Evolutionary conservation across 2,888 invertebrate genomes (phyloP).

Genomic region (Molorchus minor): DNA sequence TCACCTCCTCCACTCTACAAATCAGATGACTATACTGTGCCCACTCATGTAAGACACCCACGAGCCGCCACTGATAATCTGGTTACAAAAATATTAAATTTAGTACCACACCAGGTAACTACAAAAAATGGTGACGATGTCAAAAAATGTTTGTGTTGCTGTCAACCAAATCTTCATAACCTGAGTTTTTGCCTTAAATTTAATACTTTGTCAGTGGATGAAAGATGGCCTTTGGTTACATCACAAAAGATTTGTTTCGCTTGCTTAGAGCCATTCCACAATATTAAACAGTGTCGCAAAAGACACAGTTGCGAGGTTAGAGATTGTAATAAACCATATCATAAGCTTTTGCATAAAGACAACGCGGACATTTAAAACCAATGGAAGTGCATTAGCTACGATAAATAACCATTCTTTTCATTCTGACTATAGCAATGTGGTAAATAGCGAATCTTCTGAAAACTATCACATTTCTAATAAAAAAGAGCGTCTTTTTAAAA

Average conservation of each 20-base stretch:
- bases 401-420: too few species aligned
- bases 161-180: not conserved
- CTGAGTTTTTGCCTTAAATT: slow-evolving; percentile 7
- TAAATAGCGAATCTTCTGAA: too few species aligned
- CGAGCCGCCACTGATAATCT: too few species aligned
- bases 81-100: too few species aligned
- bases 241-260: slow-evolving; percentile 11
- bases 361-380: not conserved
- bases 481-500: slow-evolving; percentile 15
- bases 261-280: slow-evolving; percentile 4
- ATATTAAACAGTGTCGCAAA: not conserved
- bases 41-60: too few species aligned
- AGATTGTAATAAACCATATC: not conserved
- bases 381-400: not conserved
- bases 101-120: too few species aligned
- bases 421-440: too few species aligned
- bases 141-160: too few species aligned
- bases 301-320: not conserved
- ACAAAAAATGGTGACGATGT: too few species aligned
- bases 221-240: slow-evolving; percentile 3
- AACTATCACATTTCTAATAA: slow-evolving; percentile 6
- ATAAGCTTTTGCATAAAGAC: not conserved
- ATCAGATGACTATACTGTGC: too few species aligned
- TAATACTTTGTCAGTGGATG: not conserved
- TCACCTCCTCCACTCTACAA: too few species aligned